phyloP scores from a whole-genome alignment of 2,797 vertebrate species.

The Carcharodon carcharias region DNA sequence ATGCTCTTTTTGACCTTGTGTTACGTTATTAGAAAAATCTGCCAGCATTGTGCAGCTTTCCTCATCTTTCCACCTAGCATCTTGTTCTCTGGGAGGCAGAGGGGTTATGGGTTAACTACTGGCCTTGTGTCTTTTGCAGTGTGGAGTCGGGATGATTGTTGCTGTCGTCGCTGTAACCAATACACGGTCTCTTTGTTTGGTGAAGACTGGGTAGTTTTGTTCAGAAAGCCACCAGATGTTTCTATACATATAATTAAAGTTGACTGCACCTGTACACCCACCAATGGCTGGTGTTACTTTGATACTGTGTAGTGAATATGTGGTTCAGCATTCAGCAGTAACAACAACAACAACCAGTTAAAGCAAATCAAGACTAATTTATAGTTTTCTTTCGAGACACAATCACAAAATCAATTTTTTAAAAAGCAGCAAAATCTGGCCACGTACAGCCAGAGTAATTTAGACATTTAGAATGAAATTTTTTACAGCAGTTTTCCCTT shows the following conservation, averaged over 20 bases:
- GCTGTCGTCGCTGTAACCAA: not conserved
- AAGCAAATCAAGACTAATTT: not conserved
- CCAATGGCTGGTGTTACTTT: not conserved
- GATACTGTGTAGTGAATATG: not conserved
- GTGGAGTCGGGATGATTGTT: not conserved
- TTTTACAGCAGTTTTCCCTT: not conserved
- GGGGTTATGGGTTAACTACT: not conserved
- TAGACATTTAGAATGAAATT: not conserved
- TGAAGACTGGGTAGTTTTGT: not conserved
- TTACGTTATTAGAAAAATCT: not conserved
- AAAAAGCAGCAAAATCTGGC: not conserved
- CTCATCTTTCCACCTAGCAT: not conserved
- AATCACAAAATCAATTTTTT: not conserved
- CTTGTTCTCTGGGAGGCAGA: not conserved
- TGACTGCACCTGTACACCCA: not conserved
- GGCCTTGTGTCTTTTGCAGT: not conserved
- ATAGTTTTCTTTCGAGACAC: not conserved
- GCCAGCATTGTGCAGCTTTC: not conserved
- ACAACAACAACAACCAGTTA: not conserved
- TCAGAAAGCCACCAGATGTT: not conserved
- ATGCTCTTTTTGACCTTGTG: not conserved
- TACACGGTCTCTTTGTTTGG: not conserved
- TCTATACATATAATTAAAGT: not conserved
- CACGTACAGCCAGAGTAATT: not conserved
- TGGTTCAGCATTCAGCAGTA: not conserved